Conservation (phyloP, 53 echinoderm and acorn worm genomes). For the Astropecten irregularis region DNA sequence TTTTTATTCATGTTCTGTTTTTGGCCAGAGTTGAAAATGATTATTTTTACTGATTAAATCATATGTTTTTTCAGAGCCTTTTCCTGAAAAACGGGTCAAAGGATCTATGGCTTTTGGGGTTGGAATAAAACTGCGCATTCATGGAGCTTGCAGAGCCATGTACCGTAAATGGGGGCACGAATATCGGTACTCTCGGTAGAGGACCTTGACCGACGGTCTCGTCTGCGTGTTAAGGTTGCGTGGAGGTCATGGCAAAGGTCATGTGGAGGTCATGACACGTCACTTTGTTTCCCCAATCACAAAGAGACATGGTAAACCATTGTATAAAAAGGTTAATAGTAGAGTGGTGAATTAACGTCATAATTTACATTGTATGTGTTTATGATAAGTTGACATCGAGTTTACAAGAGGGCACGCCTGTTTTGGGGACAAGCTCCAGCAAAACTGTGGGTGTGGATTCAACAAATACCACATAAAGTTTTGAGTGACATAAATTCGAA, state of each 20-base stretch:
- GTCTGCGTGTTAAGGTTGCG: not conserved
- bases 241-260: conserved; percentile 5
- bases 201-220: not conserved
- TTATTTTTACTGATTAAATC: too few relatives aligned
- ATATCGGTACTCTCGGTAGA: not conserved
- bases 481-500: too few relatives aligned
- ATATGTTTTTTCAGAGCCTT: not conserved
- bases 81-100: conserved; percentile 3
- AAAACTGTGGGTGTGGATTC: too few relatives aligned
- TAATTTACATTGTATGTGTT: too few relatives aligned
- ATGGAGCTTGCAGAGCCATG: not conserved
- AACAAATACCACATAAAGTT: too few relatives aligned
- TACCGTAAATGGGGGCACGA: not conserved
- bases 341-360: too few relatives aligned
- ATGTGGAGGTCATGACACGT: conserved; percentile 3
- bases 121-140: conserved; percentile 1
- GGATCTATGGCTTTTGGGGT: conserved; percentile 27
- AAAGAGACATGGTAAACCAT: not conserved
- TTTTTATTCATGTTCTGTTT: too few relatives aligned
- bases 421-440: too few relatives aligned
- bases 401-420: too few relatives aligned
- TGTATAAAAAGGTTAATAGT: not conserved
- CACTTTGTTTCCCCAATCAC: not conserved
- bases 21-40: too few relatives aligned
- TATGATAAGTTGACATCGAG: too few relatives aligned